These are phyloP conservation scores for Callospermophilus lateralis DNA, from an alignment of 2,113 vertebrate genomes.

Conservation along the genomic window DNA sequence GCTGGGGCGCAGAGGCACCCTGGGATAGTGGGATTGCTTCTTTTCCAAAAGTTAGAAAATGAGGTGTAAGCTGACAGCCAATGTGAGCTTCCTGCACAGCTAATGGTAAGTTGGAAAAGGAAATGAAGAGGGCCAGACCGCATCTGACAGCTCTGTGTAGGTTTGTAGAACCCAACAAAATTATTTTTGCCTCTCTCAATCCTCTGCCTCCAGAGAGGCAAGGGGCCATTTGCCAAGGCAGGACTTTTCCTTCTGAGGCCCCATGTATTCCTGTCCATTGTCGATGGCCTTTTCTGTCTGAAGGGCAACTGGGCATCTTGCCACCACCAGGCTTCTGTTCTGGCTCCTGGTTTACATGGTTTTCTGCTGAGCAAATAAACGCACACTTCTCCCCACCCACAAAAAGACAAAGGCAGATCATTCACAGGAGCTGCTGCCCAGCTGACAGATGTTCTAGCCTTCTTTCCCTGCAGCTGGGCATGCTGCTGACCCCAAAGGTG, in stretches of 20 bases:
- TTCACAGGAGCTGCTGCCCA: constrained; percentile 53
- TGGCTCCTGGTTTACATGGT: constrained; percentile 44
- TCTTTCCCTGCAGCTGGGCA: not conserved
- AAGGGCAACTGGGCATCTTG: not conserved
- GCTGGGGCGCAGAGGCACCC: not conserved
- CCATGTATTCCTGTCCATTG: not conserved
- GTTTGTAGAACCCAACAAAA: not conserved
- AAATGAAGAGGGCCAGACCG: not conserved
- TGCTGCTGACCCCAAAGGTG: constrained; percentile 33
- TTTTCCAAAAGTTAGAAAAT: constrained; percentile 37
- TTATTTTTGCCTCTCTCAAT: not conserved
- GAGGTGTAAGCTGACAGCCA: not conserved
- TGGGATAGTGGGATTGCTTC: not conserved
- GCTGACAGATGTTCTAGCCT: constrained; percentile 60
- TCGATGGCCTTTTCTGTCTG: not conserved
- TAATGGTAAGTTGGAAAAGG: not conserved
- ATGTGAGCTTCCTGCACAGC: not conserved
- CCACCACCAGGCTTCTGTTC: constrained; percentile 30
- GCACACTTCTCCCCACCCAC: not conserved
- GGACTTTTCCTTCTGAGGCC: not conserved
- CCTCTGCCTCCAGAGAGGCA: not conserved
- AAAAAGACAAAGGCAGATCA: constrained; percentile 49
- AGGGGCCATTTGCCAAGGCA: not conserved
- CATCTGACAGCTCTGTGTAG: not conserved
- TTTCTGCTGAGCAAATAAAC: constrained; percentile 70